phyloP scores from a whole-genome alignment of 2,113 vertebrate species.

The Thermophis baileyi region DNA sequence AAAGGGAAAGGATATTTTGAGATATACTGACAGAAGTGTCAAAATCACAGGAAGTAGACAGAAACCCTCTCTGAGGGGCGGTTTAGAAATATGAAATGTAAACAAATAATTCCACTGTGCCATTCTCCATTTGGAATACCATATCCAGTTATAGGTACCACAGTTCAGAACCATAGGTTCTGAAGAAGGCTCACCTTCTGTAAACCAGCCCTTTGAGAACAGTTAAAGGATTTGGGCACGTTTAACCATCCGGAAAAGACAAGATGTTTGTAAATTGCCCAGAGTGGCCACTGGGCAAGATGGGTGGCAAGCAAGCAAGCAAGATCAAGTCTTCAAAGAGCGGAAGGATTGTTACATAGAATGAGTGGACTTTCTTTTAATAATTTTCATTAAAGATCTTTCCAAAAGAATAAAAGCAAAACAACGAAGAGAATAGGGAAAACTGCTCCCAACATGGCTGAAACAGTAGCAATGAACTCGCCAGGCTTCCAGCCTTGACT shows the following conservation, averaged over 20 bases:
- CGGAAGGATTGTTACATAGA: not conserved
- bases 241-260: not conserved
- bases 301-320: not conserved
- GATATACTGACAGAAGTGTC: not conserved
- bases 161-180: not conserved
- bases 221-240: not conserved
- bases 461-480: not conserved
- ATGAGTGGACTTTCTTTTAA: not conserved
- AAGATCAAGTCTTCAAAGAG: not conserved
- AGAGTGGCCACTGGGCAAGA: not conserved
- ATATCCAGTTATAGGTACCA: not conserved
- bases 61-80: not conserved
- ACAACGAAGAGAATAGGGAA: not conserved
- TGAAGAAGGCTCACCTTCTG: not conserved
- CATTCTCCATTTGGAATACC: not conserved
- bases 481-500: not conserved
- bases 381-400: not conserved
- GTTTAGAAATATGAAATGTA: not conserved
- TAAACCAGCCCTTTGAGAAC: not conserved
- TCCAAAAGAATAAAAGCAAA: not conserved
- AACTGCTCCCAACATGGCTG: not conserved
- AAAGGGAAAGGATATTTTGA: not conserved
- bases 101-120: not conserved
- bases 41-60: too few species aligned
- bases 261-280: not conserved